Evolutionary conservation across 2,113 vertebrate genomes (phyloP), one percentile per base, ranked within the genome.

Genomic region (Tetrao urogallus): DNA sequence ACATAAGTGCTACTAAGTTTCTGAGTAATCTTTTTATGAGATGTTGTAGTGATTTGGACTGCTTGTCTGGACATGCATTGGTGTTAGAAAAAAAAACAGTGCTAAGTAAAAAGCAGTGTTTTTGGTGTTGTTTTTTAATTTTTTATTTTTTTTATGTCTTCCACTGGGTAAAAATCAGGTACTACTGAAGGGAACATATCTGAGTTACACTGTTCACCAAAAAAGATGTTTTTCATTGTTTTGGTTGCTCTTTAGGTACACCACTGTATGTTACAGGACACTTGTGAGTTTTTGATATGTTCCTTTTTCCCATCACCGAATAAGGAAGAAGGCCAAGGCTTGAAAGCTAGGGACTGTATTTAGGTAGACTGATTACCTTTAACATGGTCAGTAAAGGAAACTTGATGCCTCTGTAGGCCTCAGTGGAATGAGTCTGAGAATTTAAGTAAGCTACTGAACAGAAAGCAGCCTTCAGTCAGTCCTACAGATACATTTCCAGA

Each of bases 1-100:
- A 40, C 94, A 66, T 65, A 78, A 93, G 57, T 76, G 40, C 66
- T 71, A 78, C 24, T 38, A 69, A 73, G 52, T 30, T 75, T 74
- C 63, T 21, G 32, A 77, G 65, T 56, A 86, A 67, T 66, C 32
- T 72, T 27, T 17, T 5, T 65, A 13, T 50, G 48, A 2, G 8
- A 36, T 30, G 18, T 54, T 72, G 61, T 19, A 72, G 19, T 76
- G 40, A 61, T 85, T 84, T 79, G 58, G 69, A 38, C 43, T 88
- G 40, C 84, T 92, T 88, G 54, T 92, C 9, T 38, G 57, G 66
- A n/a, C 24, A 34, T 82, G 24, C 19, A 87, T 95, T 79, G 73
- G 6, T 72, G 21, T 25, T n/a, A 82, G 56, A 19, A 18, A 84
- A 85, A 86, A 84, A 84, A 84, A 42, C 17, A 84, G 6, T 5